phyloP scores from a whole-genome alignment of 2,797 vertebrate species.

The Decapterus maruadsi region DNA sequence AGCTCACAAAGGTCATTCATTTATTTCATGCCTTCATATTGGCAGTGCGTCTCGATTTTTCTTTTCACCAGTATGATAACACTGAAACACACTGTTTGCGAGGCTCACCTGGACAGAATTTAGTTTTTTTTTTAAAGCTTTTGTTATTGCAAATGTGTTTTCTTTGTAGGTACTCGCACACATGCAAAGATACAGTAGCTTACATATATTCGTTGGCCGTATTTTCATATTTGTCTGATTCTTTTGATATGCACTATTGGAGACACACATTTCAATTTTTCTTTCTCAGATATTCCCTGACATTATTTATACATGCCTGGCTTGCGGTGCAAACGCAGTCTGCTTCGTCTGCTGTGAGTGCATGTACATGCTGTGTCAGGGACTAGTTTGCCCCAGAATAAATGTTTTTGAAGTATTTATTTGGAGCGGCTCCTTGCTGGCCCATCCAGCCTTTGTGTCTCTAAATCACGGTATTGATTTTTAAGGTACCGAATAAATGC shows the following conservation, averaged over 20 bases:
- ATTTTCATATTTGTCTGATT: slow-evolving; percentile 16
- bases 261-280: slow-evolving; percentile 57
- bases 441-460: slow-evolving; percentile 69
- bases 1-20: slow-evolving; percentile 71
- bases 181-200: background rate
- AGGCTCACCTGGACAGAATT: slow-evolving; percentile 15
- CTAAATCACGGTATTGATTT: slow-evolving; percentile 84
- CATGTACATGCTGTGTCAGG: slow-evolving; percentile 66
- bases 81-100: slow-evolving; percentile 41
- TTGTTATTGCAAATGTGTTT: slow-evolving; percentile 26
- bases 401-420: slow-evolving; percentile 81
- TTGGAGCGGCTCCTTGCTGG: slow-evolving; percentile 70
- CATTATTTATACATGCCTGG: slow-evolving; percentile 75
- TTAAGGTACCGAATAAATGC: slow-evolving; percentile 73
- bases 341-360: slow-evolving; percentile 57
- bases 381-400: slow-evolving; percentile 75
- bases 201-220: slow-evolving; percentile 14
- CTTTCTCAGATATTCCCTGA: slow-evolving; percentile 62
- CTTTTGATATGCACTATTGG: slow-evolving; percentile 58
- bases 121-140: background rate
- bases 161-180: slow-evolving; percentile 14
- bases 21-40: slow-evolving; percentile 54
- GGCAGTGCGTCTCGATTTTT: slow-evolving; percentile 49
- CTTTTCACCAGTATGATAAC: slow-evolving; percentile 19
- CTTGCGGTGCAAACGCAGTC: slow-evolving; percentile 64